A percentile compares a stretch with the other conserved stretches of the same genome.
These are phyloP conservation scores for Apodemus agrarius DNA, from an alignment of 2,797 vertebrate species.

Conservation along the genomic window DNA sequence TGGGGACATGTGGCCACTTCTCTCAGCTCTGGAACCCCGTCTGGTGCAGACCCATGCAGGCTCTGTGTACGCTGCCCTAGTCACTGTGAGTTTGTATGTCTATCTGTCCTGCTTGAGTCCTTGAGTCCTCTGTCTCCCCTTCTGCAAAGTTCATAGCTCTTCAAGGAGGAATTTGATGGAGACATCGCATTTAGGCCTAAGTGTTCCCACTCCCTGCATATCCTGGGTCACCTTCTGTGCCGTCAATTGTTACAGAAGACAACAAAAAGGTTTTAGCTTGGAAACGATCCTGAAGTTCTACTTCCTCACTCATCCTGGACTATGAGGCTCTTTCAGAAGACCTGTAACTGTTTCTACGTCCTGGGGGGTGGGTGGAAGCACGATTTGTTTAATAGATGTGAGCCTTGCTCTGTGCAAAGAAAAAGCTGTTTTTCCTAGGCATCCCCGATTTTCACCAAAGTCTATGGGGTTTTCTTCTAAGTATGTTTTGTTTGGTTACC, in stretches of 20 bases:
- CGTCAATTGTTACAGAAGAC: neutral
- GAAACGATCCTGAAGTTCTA: neutral
- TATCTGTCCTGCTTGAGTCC: neutral
- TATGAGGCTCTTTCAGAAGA: neutral
- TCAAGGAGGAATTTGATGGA: neutral
- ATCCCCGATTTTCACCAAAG: neutral
- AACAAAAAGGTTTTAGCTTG: slow-evolving; percentile 16
- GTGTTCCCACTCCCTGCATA: no score
- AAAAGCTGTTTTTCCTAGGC: neutral
- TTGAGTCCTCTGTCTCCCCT: neutral
- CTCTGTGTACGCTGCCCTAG: neutral
- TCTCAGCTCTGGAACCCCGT: neutral
- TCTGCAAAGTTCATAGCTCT: neutral
- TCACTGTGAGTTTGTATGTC: neutral
- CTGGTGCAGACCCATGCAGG: neutral
- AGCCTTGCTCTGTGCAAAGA: slow-evolving; percentile 14
- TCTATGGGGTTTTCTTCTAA: slow-evolving; percentile 3
- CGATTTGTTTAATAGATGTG: neutral
- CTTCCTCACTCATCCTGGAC: neutral
- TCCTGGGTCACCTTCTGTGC: neutral
- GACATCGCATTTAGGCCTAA: neutral
- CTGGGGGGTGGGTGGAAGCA: neutral
- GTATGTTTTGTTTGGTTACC: slow-evolving; percentile 36
- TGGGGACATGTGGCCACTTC: neutral
- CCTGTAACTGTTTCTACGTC: neutral